phyloP scores from a whole-genome alignment of 2,113 vertebrate species.

The Bubo blakistoni region DNA sequence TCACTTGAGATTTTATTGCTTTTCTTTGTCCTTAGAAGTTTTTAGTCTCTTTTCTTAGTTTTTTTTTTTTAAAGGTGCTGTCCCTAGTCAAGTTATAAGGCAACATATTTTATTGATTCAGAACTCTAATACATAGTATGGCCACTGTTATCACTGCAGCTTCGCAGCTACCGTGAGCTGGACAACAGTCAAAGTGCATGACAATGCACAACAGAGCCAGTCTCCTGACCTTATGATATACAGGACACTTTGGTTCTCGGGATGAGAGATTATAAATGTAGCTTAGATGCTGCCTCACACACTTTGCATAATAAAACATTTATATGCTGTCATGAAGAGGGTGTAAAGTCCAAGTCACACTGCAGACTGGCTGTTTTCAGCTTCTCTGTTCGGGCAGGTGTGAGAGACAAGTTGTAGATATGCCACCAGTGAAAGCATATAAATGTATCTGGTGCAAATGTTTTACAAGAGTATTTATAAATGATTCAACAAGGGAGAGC shows the following conservation, averaged over 20 bases:
- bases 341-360: slow-evolving; percentile 38
- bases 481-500: slow-evolving; percentile 53
- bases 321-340: slow-evolving; percentile 60
- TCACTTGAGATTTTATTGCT: slow-evolving; percentile 69
- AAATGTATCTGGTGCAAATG: slow-evolving; percentile 61
- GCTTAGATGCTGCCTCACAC: slow-evolving; percentile 65
- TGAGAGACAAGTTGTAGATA: slow-evolving; percentile 54
- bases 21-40: slow-evolving; percentile 47
- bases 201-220: slow-evolving; percentile 35
- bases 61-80: slow-evolving; percentile 63
- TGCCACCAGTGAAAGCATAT: slow-evolving; percentile 60
- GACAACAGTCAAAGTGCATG: slow-evolving; percentile 74
- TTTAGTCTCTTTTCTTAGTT: not conserved
- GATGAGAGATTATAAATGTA: slow-evolving; percentile 60
- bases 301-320: slow-evolving; percentile 72
- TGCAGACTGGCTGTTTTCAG: slow-evolving; percentile 51
- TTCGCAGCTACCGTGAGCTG: slow-evolving; percentile 55
- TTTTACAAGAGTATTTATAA: slow-evolving; percentile 56
- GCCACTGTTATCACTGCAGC: slow-evolving; percentile 77
- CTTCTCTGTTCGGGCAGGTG: slow-evolving; percentile 12
- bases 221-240: slow-evolving; percentile 60
- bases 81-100: slow-evolving; percentile 70
- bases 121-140: slow-evolving; percentile 74
- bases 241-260: slow-evolving; percentile 77
- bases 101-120: slow-evolving; percentile 66